Evolutionary conservation across 2,888 invertebrate genomes (phyloP), one percentile per base, ranked within the genome.

Genomic region (Temnothorax ravouxi): DNA sequence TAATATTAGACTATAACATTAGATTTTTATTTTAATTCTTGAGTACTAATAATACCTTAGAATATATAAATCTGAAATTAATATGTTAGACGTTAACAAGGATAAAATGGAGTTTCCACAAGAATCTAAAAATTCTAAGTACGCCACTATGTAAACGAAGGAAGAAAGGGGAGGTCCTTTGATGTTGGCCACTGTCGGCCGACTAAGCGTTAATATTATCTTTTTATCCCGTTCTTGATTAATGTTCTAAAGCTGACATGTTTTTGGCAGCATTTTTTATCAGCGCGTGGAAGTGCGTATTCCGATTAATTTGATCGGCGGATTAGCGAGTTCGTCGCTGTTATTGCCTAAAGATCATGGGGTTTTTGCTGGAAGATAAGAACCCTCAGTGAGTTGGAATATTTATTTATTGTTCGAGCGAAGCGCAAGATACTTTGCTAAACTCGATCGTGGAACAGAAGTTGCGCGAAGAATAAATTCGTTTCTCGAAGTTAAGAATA

Each of bases 161-260:
- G 21, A 38, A 6, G n/a, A 29, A 59, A 64, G 52, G 66, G 25
- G n/a, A 61, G 13, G 67, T 79, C 74, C 84, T 87, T 88, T 87
- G 79, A 83, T 83, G 80, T 77, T 47, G 25, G 5, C 11, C 34
- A 69, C 21, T 29, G 25, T 47, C 34, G 47, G 47, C 47, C 61
- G 62, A 50, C 59, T 56, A 38, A 38, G 56, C 50, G n/a, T 59
- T 71, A 80, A 80, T 50, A 71, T 71, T 80, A 69, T 71, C 59
- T 71, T 80, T 80, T 71, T 71, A 47, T 56, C 5, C 3, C 11
- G 59, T 38, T 71, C 59, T 50, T 80, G 79, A 80, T 80, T 71
- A 71, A 80, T 71, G 71, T 71, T 50, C 50, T 25, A 34, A 71
- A 44, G 59, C 71, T 80, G 79, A 80, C 47, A 59, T 29, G 79